Base-by-base conservation (phyloP, 2,888 invertebrate species). In the Scaptomyza polygonia region DNA sequence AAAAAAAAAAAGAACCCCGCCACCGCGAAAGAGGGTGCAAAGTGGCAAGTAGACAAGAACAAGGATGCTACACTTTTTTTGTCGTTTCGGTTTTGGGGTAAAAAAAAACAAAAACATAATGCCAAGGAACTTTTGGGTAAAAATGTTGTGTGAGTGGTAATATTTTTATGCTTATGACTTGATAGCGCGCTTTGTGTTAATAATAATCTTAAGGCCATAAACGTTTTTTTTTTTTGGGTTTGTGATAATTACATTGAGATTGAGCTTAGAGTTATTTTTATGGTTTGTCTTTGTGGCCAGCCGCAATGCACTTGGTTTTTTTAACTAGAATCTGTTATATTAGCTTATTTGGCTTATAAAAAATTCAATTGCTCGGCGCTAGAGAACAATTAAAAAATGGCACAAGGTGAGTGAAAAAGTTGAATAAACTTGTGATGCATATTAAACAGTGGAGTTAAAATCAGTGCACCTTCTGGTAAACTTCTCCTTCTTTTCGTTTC, bases 181-280 rank as follows among this genome's bases (percentile, higher is more conserved):
- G 58, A 69, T 68, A 57, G 68, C 67, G 63, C 44, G 58, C 75
- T 71, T 87, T 80, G 88, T 79, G 82, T 81, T 87, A 86, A 47
- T 47, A 48, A 87, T 87, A 86, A 83, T 80, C 88, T 76, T 63
- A 55, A 72, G 70, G 52, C 53, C 49, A 77, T 82, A 79, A 83
- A 74, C 76, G 82, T 39, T 65, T 57, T 16, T 16, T 39, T 3
- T 36, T 36, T 39, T 4, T 32, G 1, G 2, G 2, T 32, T 2
- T 39, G 73, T 77, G 69, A 77, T 88, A 88, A 88, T 88, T 88
- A 79, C 88, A 80, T 84, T 69, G 62, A 86, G 84, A 81, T 86
- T 78, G 64, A 69, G 72, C 75, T 67, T 39, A 39, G 51, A 65
- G 66, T 52, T 56, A 39, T 44, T 52, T 62, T 42, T 18, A 21